These are phyloP conservation scores for Rhipidura dahli DNA, from an alignment of 2,113 vertebrate species.

Conservation along the genomic window DNA sequence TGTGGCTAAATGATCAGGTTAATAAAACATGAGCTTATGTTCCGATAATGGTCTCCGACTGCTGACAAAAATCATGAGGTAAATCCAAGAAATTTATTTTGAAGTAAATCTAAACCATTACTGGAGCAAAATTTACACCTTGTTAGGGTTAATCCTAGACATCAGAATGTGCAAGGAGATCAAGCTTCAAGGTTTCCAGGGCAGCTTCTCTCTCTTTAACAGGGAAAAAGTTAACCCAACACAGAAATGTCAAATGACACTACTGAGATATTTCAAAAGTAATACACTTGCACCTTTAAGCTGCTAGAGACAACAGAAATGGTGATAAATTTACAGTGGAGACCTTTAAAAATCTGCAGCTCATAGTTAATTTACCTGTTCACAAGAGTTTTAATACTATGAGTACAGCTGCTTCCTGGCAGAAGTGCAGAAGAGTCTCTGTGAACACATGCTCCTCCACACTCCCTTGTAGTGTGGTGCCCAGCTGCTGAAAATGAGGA, in stretches of 20 bases:
- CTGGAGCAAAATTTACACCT: not conserved
- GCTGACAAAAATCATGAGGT: not conserved
- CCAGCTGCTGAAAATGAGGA: not conserved
- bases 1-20: not conserved
- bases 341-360: not conserved
- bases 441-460: not conserved
- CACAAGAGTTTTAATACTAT: not conserved
- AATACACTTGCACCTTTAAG: not conserved
- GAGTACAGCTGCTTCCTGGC: not conserved
- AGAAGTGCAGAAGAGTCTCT: not conserved
- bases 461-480: rapidly evolving
- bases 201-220: not conserved
- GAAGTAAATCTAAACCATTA: not conserved
- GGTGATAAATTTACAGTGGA: not conserved
- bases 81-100: not conserved
- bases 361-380: not conserved
- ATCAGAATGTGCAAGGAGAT: not conserved
- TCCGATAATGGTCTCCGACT: not conserved
- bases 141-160: not conserved
- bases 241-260: not conserved
- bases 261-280: not conserved
- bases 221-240: not conserved
- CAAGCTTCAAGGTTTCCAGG: not conserved
- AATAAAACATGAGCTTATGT: not conserved
- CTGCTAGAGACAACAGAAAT: not conserved